Conservation (phyloP, 2,888 invertebrate species). For the Pecten maximus region DNA sequence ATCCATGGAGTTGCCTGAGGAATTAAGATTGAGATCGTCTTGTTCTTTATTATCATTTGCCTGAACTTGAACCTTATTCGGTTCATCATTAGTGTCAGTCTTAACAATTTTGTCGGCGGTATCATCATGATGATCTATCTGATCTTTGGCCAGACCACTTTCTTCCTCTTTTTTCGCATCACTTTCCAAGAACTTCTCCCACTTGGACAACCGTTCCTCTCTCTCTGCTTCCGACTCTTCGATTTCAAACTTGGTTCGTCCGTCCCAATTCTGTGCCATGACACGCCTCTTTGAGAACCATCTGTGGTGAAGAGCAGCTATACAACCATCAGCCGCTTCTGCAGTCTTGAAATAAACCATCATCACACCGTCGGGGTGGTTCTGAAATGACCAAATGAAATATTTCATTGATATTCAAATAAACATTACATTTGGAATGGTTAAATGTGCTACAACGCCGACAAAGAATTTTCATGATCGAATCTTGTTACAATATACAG, state of each 20-base stretch:
- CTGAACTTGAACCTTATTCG: not conserved
- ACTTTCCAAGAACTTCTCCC: constrained; percentile 86
- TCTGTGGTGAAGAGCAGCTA: constrained; percentile 92
- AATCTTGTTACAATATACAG: no score
- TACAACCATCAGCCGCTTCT: constrained; percentile 95
- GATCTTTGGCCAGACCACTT: not conserved
- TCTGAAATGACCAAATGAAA: constrained; percentile 83
- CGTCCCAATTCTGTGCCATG: constrained; percentile 96
- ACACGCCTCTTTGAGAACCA: constrained; percentile 94
- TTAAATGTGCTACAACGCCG: no score
- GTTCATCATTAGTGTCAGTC: not conserved
- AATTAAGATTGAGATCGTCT: not conserved
- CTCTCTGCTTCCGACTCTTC: constrained; percentile 95
- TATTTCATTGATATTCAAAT: not conserved
- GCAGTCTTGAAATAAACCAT: constrained; percentile 94
- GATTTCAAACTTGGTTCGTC: constrained; percentile 94
- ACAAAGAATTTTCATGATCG: no score
- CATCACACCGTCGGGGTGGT: constrained; percentile 96
- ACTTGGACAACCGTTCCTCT: constrained; percentile 90
- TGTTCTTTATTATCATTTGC: not conserved
- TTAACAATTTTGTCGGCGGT: not conserved
- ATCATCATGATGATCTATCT: not conserved
- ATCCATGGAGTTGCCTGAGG: not conserved
- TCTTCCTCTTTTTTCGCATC: constrained; percentile 45
- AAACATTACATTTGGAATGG: no score